Conservation (phyloP, 2,797 vertebrate species). For the Bradypus variegatus region DNA sequence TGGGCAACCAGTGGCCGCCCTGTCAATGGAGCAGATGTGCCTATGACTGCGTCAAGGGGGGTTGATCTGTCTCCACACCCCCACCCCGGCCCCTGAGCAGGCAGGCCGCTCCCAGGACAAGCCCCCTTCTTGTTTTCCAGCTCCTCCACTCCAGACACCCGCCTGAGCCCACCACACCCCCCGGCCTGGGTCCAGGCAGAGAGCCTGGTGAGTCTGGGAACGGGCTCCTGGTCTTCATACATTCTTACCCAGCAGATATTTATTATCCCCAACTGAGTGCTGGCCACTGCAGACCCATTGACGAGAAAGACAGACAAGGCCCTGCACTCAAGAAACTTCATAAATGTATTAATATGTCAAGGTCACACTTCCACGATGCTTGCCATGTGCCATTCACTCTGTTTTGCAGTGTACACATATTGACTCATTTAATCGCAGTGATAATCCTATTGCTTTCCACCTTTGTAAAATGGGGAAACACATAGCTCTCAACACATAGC, state of each 20-base stretch:
- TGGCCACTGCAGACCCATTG: neutral
- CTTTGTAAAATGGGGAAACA: neutral
- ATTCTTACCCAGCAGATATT: neutral
- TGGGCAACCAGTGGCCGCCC: slow-evolving; percentile 83
- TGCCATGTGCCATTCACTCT: accelerated
- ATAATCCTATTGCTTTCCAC: too few relatives aligned
- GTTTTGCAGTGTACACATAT: neutral
- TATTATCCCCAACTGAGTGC: neutral
- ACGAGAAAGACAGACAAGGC: neutral
- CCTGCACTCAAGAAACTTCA: neutral
- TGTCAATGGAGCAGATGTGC: slow-evolving; percentile 91
- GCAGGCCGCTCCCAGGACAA: neutral
- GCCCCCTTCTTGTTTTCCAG: neutral
- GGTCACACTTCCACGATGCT: neutral
- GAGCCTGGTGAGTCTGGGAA: neutral
- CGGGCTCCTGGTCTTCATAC: neutral
- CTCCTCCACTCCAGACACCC: neutral
- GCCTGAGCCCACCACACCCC: neutral
- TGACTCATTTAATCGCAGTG: neutral
- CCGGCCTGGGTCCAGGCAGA: neutral
- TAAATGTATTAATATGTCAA: neutral
- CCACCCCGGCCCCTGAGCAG: neutral
- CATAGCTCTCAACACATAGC: neutral
- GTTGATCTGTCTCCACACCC: slow-evolving; percentile 80
- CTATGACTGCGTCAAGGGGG: slow-evolving; percentile 71